Base-by-base conservation (phyloP, 2,797 vertebrate species). In the Malacoraja senta region DNA sequence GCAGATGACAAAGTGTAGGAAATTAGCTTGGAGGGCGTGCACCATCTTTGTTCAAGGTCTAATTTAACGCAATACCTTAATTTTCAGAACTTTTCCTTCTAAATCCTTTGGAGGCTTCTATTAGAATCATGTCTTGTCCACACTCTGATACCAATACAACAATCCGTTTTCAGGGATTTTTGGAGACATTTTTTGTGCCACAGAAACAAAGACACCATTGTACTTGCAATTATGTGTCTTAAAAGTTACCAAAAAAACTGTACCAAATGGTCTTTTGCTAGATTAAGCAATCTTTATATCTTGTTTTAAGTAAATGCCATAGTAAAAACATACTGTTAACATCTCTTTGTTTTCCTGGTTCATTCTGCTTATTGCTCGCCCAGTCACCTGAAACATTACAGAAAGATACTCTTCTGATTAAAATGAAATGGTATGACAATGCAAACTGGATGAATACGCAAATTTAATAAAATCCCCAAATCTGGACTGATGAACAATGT, bases 311-410 rank as follows among this genome's bases (percentile, higher is more conserved):
- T 35, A 90, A 74, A 4, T 71, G 10, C 68, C 58, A n/a, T 24
- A 93, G 24, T 72, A 84, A 65, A 0, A 21, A 94, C 97, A 96
- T 95, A 97, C 97, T 93, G 77, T 26, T 93, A 0, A 93, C 35
- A 88, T 94, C 95, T 93, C 95, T 97, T 93, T 94, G 96, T 71
- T 94, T 95, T 94, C 95, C 95, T 53, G 95, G 95, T 71, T 58
- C 94, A 92, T 96, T 97, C 93, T 96, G 95, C 0, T 94, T 94
- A 0, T 94, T 94, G 7, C 96, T 95, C 76, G 96, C 95, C 95
- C 97, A 98, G 94, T 97, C 97, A 93, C 96, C 97, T 98, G 93
- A 93, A 0, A 94, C 26, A 21, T 13, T 3, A 74, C 44, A 92
- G 10, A 53, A 92, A 74, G 3, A 92, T 53, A 53, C 53, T 53